Evolutionary conservation across 2,888 invertebrate species (phyloP).

Genomic region (Fragum fragum): DNA sequence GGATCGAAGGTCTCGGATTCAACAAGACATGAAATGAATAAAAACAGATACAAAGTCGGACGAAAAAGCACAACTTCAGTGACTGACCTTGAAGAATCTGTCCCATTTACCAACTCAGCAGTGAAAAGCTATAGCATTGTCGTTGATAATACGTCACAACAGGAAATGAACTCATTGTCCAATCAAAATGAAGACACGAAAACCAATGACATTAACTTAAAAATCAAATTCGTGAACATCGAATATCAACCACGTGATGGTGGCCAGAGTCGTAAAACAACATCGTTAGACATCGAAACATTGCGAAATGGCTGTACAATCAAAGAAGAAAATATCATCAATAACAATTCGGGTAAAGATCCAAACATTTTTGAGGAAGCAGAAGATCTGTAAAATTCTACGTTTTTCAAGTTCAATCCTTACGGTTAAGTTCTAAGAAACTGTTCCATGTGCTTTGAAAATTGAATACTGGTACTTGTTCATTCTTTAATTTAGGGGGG

Average conservation of each 20-base stretch:
- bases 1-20: conserved; percentile 31
- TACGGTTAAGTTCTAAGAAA: too few relatives aligned
- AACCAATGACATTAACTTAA: conserved; percentile 42
- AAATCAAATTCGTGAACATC: conserved; percentile 58
- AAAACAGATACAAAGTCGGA: conserved; percentile 30
- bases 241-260: conserved; percentile 55
- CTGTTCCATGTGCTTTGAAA: too few relatives aligned
- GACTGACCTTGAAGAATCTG: conserved; percentile 49
- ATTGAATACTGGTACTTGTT: too few relatives aligned
- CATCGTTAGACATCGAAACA: conserved; percentile 55
- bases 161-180: conserved; percentile 7
- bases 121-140: conserved; percentile 40
- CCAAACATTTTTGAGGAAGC: neutral
- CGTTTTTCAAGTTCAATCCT: too few relatives aligned
- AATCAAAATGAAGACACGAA: conserved; percentile 26
- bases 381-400: neutral
- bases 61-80: conserved; percentile 34
- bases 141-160: conserved; percentile 11
- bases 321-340: conserved; percentile 41
- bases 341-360: conserved; percentile 42
- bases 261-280: conserved; percentile 48
- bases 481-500: too few relatives aligned
- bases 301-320: conserved; percentile 46
- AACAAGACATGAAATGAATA: neutral
- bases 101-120: conserved; percentile 50